These are phyloP conservation scores for Drosophila infuscata DNA, from an alignment of 2,888 invertebrate species.

Conservation along the genomic window DNA sequence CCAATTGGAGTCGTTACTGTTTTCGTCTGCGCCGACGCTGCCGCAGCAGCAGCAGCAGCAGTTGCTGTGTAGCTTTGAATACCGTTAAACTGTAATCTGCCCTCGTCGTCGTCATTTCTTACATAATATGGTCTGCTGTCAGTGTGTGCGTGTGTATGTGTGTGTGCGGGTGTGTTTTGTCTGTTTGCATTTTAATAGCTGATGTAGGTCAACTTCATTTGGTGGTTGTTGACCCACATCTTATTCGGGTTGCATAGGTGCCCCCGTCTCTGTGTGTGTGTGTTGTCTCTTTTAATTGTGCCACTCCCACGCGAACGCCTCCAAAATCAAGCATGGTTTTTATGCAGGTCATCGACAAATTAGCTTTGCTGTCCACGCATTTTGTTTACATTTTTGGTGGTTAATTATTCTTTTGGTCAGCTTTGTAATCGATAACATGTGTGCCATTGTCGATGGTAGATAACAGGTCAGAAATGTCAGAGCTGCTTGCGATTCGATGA, in stretches of 20 bases:
- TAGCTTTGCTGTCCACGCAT: conserved; percentile 12
- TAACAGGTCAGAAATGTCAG: conserved; percentile 24
- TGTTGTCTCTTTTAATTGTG: conserved; percentile 31
- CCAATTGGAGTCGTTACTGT: conserved; percentile 67
- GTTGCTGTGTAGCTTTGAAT: conserved; percentile 41
- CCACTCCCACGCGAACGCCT: conserved; percentile 50
- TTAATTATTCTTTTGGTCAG: conserved; percentile 7
- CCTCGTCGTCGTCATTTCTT: conserved; percentile 57
- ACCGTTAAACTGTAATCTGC: conserved; percentile 67
- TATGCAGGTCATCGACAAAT: conserved; percentile 48
- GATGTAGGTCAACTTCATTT: conserved; percentile 76
- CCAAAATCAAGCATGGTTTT: conserved; percentile 17
- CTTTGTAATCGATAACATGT: conserved; percentile 30
- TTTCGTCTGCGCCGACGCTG: conserved; percentile 70
- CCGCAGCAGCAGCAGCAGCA: conserved; percentile 21
- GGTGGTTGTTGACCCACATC: conserved; percentile 79
- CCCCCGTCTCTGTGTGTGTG: conserved; percentile 27
- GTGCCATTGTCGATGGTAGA: conserved; percentile 29
- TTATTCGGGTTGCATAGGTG: conserved; percentile 56
- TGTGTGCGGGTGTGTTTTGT: conserved; percentile 24
- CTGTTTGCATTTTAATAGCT: conserved; percentile 70
- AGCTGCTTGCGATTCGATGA: conserved; percentile 37
- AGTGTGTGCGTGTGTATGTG: conserved; percentile 4
- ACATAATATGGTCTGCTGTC: conserved; percentile 56
- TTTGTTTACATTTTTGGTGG: background rate